phyloP scores from a whole-genome alignment of 2,888 invertebrate species.

The Pegoplata infirma region DNA sequence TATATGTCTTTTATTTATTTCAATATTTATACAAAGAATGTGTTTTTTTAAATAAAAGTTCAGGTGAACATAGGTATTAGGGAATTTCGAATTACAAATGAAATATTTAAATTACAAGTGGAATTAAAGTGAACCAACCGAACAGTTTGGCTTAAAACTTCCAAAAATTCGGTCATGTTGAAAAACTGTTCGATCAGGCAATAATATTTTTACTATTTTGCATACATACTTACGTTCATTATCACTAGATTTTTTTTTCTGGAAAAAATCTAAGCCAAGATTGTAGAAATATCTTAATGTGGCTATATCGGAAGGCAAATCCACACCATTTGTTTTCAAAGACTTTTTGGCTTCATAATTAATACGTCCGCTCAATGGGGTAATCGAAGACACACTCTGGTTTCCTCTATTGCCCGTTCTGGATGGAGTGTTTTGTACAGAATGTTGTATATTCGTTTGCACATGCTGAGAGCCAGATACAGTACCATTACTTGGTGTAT shows the following conservation, averaged over 20 bases:
- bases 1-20: no score
- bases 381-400: slow-evolving; percentile 48
- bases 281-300: slow-evolving; percentile 85
- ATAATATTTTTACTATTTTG: no score
- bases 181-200: no score
- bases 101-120: no score
- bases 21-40: no score
- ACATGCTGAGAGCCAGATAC: slow-evolving; percentile 13
- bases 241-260: slow-evolving; percentile 43
- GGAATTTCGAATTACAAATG: no score
- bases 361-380: slow-evolving; percentile 64
- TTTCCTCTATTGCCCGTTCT: slow-evolving; percentile 42
- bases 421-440: slow-evolving; percentile 35
- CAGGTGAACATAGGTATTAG: no score
- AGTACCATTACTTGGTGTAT: slow-evolving; percentile 27
- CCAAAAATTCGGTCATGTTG: no score
- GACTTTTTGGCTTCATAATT: slow-evolving; percentile 72
- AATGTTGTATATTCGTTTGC: not conserved
- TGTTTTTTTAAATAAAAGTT: no score
- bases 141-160: no score
- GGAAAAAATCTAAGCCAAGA: slow-evolving; percentile 80
- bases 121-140: no score
- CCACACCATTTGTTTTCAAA: slow-evolving; percentile 68
- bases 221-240: slow-evolving; percentile 44
- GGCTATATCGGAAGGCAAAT: slow-evolving; percentile 79